Percentiles rank a stretch among this genome's conserved stretches.
These are phyloP conservation scores for Astreopora myriophthalma DNA, from an alignment of 64 coral and sea anemone species.

Conservation along the genomic window DNA sequence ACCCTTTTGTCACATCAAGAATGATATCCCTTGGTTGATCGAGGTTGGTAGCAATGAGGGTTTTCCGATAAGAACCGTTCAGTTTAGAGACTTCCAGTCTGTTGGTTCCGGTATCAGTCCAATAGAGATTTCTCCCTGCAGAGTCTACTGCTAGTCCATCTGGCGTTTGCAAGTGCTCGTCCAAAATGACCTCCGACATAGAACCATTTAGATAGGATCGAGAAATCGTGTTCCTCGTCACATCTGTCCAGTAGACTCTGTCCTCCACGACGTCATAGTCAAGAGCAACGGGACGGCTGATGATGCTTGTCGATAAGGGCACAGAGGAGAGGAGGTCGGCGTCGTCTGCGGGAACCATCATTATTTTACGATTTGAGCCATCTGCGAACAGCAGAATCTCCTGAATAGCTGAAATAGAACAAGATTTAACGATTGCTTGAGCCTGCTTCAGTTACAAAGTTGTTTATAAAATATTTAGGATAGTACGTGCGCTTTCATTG, in stretches of 20 bases:
- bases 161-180: not conserved
- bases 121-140: not conserved
- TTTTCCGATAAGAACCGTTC: conserved; percentile 23
- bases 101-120: not conserved
- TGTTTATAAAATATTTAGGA: too few relatives aligned
- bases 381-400: conserved; percentile 39
- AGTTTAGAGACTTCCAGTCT: not conserved
- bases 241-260: conserved; percentile 74
- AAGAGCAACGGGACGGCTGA: conserved; percentile 7
- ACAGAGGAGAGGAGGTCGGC: not conserved
- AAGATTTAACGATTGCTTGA: too few relatives aligned
- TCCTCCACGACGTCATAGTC: conserved; percentile 43
- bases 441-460: too few relatives aligned
- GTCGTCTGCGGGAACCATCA: not conserved
- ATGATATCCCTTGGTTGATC: not conserved
- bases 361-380: not conserved
- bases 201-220: conserved; percentile 26
- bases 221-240: conserved; percentile 50
- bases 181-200: not conserved
- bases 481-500: too few relatives aligned
- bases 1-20: not conserved
- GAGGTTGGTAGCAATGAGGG: not conserved
- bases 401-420: not conserved
- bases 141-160: not conserved
- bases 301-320: not conserved